Evolutionary conservation across 2,113 vertebrate genomes (phyloP), one percentile per base, ranked within the genome.

Genomic region (Cyanoramphus novaezelandiae): DNA sequence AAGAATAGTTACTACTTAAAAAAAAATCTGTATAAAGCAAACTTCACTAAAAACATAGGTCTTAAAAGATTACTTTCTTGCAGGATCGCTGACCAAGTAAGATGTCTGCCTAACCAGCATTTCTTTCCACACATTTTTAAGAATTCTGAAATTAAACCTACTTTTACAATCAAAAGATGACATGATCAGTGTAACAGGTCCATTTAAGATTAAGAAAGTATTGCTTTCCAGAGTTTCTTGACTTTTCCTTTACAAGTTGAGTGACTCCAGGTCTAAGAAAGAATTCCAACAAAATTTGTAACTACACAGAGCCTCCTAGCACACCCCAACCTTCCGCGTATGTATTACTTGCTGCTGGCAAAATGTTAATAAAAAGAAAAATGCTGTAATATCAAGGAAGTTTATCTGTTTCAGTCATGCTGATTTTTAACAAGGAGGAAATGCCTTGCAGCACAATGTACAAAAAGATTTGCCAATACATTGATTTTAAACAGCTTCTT

Each of bases 171-270:
- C 90, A 80, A 65, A 95, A 93, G 79, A 86, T 72, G 52, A 93
- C 46, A 23, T 11, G 35, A 92, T 50, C 87, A 92, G 37, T 50
- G 28, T 87, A 92, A 93, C 24, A 41, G 33, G 65, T 91, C 86
- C 46, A 90, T 80, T 91, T 94, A 92, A 95, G 90, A 92, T 83
- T 94, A 94, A 96, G 90, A 53, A 95, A 96, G 76, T 24, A 37
- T 37, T 47, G 8, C n/a, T 93, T 88, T 92, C 80, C 62, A n/a
- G 75, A 77, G 80, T 41, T 93, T 55, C 68, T 68, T 94, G 84
- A 95, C 96, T 94, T 95, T 64, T 95, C 91, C 95, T 94, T 93
- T 86, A 82, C 74, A 95, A 95, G 52, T 10, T 10, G 19, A 94
- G 87, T 76, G 76, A 95, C 80, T 96, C 55, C n/a, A 88, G 65